These are phyloP conservation scores for Patiria miniata DNA, from an alignment of 35 echinoderm and acorn worm genomes.

Conservation along the genomic window DNA sequence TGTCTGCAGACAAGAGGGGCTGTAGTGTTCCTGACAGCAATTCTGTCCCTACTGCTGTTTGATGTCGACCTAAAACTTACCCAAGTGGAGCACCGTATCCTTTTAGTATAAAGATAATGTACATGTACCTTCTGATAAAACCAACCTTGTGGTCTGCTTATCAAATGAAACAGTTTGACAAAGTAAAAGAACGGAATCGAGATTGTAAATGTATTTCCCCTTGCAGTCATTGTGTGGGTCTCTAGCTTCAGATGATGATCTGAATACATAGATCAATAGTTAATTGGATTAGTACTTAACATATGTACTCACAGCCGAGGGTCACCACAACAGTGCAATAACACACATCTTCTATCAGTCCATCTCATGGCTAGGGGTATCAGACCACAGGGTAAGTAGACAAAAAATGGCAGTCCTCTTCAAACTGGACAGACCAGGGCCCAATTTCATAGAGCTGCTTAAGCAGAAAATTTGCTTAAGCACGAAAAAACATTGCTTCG, in stretches of 20 bases:
- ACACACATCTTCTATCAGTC: conserved; percentile 89
- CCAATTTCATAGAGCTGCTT: too few relatives aligned
- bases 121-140: neutral
- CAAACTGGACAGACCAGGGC: too few relatives aligned
- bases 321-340: conserved; percentile 89
- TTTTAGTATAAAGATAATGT: conserved; percentile 38
- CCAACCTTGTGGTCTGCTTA: too few relatives aligned
- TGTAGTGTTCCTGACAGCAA: conserved; percentile 78
- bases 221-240: too few relatives aligned
- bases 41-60: conserved; percentile 82
- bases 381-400: conserved; percentile 91
- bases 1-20: conserved; percentile 80
- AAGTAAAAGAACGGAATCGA: neutral
- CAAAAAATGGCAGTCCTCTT: too few relatives aligned
- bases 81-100: conserved; percentile 92
- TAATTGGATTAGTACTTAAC: neutral
- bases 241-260: too few relatives aligned
- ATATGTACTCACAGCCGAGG: conserved; percentile 72
- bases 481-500: too few relatives aligned
- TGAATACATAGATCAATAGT: too few relatives aligned
- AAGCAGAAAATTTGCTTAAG: too few relatives aligned
- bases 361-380: conserved; percentile 94
- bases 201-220: neutral
- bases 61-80: conserved; percentile 73
- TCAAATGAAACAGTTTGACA: too few relatives aligned